Evolutionary conservation across 23 tunicate species (phyloP), one percentile per base, ranked within the genome.

Genomic region (Styela plicata): DNA sequence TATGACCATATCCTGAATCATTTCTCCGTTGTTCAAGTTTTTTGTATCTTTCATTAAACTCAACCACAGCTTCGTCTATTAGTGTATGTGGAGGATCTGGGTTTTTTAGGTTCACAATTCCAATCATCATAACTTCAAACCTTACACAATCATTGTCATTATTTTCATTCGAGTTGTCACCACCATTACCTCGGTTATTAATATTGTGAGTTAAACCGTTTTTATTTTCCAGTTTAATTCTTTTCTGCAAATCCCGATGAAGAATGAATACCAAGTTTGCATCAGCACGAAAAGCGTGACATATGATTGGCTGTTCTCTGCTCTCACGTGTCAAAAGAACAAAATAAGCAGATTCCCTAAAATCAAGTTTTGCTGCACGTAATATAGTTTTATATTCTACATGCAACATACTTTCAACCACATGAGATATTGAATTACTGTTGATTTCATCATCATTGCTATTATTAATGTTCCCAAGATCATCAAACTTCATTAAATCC

Each of bases 81-180:
- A 91, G 83, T 28, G 64, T 69, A 26, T 82, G 82, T 3, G 90
- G 64, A 0, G 90, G 87, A 23, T 81, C 64, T 31, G 89, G 91
- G 24, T 83, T 76, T 5, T 86, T 91, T 3, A 85, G 57, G 64
- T 91, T 89, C 28, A 91, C 81, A 29, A 87, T 83, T 19, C 97
- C 97, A 34, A 91, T 69, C 36, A 91, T 28, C 97, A 91, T 77
- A 22, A 91, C 97, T 52, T 91, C 97, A 86, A 91, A 91, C 36
- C 97, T 91, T 1, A 76, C 81, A 44, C 81, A 44, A 44, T 76
- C 81, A 25, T 52, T 76, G 27, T 76, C 81, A 2, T 44, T 53
- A 76, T 5, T 26, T 71, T 26, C 24, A 25, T 71, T 3, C 16
- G 16, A 24, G 34, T 17, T 34, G 10, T 7, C 7, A 5, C 10